A percentile compares a stretch with the other conserved stretches of the same genome.
Conservation (phyloP, 2,113 vertebrate species). For the Paracyprichromis sp. region DNA sequence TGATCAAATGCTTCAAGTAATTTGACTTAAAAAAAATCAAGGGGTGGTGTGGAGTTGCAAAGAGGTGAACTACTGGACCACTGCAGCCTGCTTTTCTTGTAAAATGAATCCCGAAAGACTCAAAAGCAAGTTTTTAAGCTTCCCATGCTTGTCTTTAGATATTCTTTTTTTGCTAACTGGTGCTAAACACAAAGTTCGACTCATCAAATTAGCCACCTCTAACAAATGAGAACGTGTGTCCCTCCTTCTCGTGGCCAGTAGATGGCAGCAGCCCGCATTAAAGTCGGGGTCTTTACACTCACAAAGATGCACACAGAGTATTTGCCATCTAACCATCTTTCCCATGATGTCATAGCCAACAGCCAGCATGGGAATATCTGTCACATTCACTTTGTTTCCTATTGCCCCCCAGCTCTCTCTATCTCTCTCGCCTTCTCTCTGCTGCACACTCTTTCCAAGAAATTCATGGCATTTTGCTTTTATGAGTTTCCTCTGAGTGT, state of each 20-base stretch:
- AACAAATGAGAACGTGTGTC: background rate
- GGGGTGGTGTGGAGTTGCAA: background rate
- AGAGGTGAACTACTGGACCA: background rate
- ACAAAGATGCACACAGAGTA: background rate
- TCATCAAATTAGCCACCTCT: background rate
- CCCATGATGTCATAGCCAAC: slow-evolving; percentile 35
- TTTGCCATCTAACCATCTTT: background rate
- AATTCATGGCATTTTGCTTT: background rate
- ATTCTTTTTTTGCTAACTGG: background rate
- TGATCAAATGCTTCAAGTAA: background rate
- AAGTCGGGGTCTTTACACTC: background rate
- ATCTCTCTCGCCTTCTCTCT: background rate
- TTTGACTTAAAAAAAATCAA: background rate
- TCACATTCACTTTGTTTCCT: slow-evolving; percentile 13
- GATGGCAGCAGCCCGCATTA: slow-evolving; percentile 46
- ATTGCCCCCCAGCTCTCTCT: background rate
- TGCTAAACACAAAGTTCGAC: background rate
- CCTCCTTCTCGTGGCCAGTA: slow-evolving; percentile 6
- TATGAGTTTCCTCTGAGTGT: background rate
- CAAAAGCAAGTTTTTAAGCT: background rate
- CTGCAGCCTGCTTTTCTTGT: background rate
- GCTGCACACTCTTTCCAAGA: background rate
- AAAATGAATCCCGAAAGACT: background rate
- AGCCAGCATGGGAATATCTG: slow-evolving; percentile 27
- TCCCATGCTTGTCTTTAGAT: background rate